Conservation (phyloP, 2,797 vertebrate species). For the Gephyroberyx darwinii region DNA sequence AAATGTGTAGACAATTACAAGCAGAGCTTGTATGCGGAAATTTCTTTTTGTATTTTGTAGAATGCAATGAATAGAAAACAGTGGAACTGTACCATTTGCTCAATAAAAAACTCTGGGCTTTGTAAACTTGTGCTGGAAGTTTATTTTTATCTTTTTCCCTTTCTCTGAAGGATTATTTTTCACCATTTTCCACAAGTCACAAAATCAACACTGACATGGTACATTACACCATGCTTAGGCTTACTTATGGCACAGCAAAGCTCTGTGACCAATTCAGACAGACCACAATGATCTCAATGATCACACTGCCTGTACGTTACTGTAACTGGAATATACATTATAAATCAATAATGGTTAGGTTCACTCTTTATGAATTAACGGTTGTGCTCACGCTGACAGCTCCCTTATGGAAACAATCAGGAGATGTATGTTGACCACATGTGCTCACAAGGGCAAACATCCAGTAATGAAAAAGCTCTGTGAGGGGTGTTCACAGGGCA, state of each 20-base stretch:
- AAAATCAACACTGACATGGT: not conserved
- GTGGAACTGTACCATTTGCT: conserved; percentile 65
- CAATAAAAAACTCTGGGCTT: conserved; percentile 67
- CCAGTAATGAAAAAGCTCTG: conserved; percentile 1
- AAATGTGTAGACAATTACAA: conserved; percentile 53
- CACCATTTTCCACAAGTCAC: not conserved
- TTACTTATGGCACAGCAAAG: not conserved
- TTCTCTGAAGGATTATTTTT: not conserved
- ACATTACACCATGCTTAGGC: not conserved
- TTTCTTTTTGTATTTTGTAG: conserved; percentile 63
- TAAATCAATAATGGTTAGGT: not conserved
- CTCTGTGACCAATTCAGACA: not conserved
- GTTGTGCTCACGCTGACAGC: not conserved
- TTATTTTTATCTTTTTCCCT: not conserved
- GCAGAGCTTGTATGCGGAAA: conserved; percentile 68
- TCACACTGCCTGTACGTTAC: not conserved
- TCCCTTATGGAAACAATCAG: conserved; percentile 37
- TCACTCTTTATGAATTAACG: conserved; percentile 6
- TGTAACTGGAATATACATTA: not conserved
- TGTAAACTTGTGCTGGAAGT: conserved; percentile 14
- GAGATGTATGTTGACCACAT: conserved; percentile 40
- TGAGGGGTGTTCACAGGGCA: conserved; percentile 16
- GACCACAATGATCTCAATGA: not conserved
- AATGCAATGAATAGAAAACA: conserved; percentile 45
- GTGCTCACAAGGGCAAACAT: conserved; percentile 33